These are phyloP conservation scores for Tetrax tetrax DNA, from an alignment of 2,113 vertebrate genomes.

Conservation along the genomic window DNA sequence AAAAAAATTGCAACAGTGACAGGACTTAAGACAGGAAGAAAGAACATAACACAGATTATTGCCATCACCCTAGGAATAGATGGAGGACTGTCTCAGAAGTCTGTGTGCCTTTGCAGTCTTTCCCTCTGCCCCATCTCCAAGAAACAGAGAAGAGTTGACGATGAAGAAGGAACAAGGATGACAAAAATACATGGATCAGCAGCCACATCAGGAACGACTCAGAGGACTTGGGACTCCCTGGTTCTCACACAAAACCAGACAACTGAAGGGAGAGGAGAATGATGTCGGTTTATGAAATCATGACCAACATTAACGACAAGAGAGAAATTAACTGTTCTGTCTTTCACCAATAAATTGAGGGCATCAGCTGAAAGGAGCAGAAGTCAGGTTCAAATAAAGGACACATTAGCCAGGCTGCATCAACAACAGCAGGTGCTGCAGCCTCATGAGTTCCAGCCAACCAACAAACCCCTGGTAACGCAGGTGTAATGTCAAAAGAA, in stretches of 20 bases:
- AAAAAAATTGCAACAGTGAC: background rate
- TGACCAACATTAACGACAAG: background rate
- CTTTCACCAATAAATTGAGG: background rate
- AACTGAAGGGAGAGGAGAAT: background rate
- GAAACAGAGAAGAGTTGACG: background rate
- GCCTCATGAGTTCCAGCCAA: background rate
- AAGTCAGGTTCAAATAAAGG: background rate
- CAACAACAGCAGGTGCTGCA: background rate
- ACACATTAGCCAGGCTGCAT: background rate
- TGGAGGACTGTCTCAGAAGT: background rate
- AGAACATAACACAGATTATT: background rate
- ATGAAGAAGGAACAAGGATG: background rate
- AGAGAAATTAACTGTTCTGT: too few species aligned
- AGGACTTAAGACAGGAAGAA: background rate
- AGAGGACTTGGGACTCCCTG: too few species aligned
- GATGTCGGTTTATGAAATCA: background rate
- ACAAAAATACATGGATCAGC: background rate
- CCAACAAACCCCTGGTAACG: background rate
- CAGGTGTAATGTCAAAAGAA: background rate
- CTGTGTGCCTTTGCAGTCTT: background rate
- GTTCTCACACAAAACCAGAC: background rate
- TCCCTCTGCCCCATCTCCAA: background rate
- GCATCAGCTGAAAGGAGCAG: background rate
- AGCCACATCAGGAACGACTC: fast-evolving
- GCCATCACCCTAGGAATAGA: background rate